phyloP scores from a whole-genome alignment of 2,113 vertebrate species.

The Callithrix jacchus region DNA sequence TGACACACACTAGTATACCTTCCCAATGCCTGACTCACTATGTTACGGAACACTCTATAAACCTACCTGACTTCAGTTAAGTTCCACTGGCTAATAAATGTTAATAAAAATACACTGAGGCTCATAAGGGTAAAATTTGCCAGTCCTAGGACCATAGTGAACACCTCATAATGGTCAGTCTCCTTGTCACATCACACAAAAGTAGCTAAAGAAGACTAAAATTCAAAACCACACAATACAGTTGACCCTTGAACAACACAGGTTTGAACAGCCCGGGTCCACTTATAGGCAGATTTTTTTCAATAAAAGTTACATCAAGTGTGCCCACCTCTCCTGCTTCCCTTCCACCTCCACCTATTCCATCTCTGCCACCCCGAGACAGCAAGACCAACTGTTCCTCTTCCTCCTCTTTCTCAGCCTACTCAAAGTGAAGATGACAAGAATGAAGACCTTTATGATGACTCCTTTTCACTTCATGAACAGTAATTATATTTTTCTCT shows the following conservation, averaged over 20 bases:
- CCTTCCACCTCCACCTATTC: background rate
- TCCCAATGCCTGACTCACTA: background rate
- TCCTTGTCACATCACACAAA: background rate
- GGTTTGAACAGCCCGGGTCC: background rate
- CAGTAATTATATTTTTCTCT: background rate
- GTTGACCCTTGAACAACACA: background rate
- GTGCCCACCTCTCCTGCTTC: background rate
- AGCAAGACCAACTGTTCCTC: background rate
- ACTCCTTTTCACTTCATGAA: background rate
- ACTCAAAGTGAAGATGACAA: background rate
- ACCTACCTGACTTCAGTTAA: background rate
- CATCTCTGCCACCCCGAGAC: background rate
- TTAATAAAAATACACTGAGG: constrained; percentile 4
- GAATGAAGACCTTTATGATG: background rate
- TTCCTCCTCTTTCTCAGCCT: background rate
- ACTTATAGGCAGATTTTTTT: background rate
- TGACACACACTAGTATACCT: background rate
- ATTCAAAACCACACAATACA: background rate
- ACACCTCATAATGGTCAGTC: background rate
- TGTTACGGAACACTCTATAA: background rate
- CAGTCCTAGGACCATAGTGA: background rate
- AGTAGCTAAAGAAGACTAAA: background rate
- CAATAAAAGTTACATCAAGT: background rate
- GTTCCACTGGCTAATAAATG: background rate
- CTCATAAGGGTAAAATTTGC: background rate